Percentiles rank a stretch among this genome's conserved stretches.
Evolutionary conservation across 2,113 vertebrate genomes (phyloP).

Genomic region (Atrichornis clamosus): DNA sequence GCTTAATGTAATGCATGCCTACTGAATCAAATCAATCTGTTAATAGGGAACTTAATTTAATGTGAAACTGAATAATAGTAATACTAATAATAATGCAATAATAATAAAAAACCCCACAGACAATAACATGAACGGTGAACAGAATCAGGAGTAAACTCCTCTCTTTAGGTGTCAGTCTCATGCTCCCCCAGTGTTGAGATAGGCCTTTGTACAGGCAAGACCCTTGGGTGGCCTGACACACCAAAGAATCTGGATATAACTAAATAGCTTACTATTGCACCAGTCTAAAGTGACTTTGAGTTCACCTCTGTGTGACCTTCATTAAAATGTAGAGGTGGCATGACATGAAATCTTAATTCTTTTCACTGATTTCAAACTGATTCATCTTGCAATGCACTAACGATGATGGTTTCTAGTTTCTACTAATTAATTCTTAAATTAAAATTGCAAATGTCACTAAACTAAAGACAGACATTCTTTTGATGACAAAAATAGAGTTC

Average conservation of each 20-base stretch:
- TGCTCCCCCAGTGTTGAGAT: not conserved
- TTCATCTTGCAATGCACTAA: not conserved
- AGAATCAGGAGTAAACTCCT: not conserved
- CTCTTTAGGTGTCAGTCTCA: not conserved
- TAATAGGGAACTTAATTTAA: not conserved
- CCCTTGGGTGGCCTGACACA: not conserved
- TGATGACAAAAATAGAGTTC: not conserved
- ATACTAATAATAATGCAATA: not conserved
- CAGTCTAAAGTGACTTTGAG: not conserved
- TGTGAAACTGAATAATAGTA: not conserved
- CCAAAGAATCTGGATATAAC: not conserved
- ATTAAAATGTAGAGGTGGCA: not conserved
- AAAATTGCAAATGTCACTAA: not conserved
- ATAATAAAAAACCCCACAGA: not conserved
- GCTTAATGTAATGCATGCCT: not conserved
- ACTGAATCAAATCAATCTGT: not conserved
- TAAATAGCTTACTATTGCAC: not conserved
- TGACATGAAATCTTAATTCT: not conserved
- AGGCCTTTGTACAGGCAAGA: not conserved
- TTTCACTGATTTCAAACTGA: not conserved
- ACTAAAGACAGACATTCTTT: not conserved
- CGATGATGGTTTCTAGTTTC: not conserved
- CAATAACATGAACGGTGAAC: not conserved
- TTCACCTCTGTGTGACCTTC: not conserved
- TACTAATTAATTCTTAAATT: not conserved